Percentiles rank a stretch among this genome's conserved stretches.
These are phyloP conservation scores for Brachyptera risi DNA, from an alignment of 2,888 invertebrate species.

Conservation along the genomic window DNA sequence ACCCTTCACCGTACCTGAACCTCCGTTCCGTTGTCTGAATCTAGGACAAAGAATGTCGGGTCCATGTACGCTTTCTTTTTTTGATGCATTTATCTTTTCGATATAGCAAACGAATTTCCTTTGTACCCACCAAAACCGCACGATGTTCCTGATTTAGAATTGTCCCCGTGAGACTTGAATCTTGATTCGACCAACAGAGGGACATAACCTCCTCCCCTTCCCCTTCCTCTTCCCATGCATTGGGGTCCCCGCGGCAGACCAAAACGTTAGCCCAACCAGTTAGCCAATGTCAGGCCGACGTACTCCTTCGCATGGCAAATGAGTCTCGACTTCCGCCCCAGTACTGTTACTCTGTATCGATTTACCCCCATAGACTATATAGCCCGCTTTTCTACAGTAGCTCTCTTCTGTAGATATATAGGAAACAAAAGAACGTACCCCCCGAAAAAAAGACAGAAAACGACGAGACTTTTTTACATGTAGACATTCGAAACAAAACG, in stretches of 20 bases:
- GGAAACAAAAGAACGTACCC: conserved; percentile 24
- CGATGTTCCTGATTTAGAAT: conserved; percentile 12
- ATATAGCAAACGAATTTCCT: neutral
- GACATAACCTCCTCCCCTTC: too few species aligned
- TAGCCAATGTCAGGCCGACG: conserved; percentile 1
- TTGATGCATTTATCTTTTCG: conserved; percentile 10
- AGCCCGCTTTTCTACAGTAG: too few species aligned
- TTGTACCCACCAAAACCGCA: neutral
- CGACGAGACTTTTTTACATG: conserved; percentile 25
- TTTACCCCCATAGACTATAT: conserved; percentile 20
- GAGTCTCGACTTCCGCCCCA: conserved; percentile 19
- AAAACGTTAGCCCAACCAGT: neutral
- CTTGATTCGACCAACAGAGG: conserved; percentile 10
- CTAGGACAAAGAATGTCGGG: too few species aligned
- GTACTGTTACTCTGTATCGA: conserved; percentile 28
- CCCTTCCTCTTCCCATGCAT: too few species aligned
- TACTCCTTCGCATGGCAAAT: conserved; percentile 29
- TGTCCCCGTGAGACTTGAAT: conserved; percentile 13
- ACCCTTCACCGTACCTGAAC: too few species aligned
- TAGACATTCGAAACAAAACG: conserved; percentile 32
- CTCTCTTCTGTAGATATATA: conserved; percentile 1
- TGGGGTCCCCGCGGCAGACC: too few species aligned
- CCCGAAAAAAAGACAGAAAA: conserved; percentile 18
- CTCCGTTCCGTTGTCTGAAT: too few species aligned
- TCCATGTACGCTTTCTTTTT: too few species aligned